Evolutionary conservation across 2,113 vertebrate species (phyloP).

Genomic region (Cyanoramphus novaezelandiae): DNA sequence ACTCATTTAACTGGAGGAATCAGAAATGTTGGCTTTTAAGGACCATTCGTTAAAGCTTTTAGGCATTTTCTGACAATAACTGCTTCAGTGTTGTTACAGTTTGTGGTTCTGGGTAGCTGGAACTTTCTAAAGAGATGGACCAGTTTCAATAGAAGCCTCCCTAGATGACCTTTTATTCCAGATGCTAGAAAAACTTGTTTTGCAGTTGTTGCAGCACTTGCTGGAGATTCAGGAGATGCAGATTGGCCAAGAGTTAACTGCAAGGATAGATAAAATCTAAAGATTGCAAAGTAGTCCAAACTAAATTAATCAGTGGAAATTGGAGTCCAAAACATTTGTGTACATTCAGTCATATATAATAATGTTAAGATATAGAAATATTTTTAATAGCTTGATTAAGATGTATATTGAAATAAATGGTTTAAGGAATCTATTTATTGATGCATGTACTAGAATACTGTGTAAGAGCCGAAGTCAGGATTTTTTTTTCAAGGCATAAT

Average conservation of each 20-base stretch:
- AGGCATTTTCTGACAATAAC: neutral
- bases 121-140: neutral
- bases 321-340: neutral
- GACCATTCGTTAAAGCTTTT: neutral
- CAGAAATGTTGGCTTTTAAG: neutral
- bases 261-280: neutral
- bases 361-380: neutral
- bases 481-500: neutral
- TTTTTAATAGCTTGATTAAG: neutral
- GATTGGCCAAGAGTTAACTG: neutral
- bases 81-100: neutral
- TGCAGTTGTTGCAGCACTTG: neutral
- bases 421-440: neutral
- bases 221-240: neutral
- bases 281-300: neutral
- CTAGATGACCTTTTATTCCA: neutral
- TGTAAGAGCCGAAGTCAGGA: accelerated
- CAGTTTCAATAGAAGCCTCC: neutral
- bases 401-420: neutral
- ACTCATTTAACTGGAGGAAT: neutral
- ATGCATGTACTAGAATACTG: neutral
- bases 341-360: neutral
- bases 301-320: neutral
- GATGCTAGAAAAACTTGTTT: neutral
- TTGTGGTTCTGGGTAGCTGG: neutral